Evolutionary conservation across 2,113 vertebrate species (phyloP), one percentile per base, ranked within the genome.

Genomic region (Myotis davidii): DNA sequence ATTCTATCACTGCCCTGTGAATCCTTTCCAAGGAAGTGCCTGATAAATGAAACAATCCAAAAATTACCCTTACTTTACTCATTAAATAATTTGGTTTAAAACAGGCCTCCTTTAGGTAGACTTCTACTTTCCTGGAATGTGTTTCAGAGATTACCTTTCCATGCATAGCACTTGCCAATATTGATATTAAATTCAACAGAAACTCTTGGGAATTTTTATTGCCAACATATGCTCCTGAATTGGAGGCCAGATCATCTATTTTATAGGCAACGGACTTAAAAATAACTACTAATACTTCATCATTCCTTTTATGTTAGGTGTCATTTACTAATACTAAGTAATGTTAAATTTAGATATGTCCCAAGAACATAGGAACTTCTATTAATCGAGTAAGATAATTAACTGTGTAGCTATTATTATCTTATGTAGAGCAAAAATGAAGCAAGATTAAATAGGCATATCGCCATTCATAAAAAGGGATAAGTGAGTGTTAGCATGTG

Each of bases 71-170:
- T 88, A 42, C 42, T 84, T 76, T 72, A 54, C 32, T 73, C 56
- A 88, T 83, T 54, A 92, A 88, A 72, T 32, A 59, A 32, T 34
- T 83, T 70, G 17, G 9, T 84, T 94, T 92, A 95, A 94, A 95
- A 34, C n/a, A 69, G 91, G 37, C 20, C 25, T 84, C 9, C 69
- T 82, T 54, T 85, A 69, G 23, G 74, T 7, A 3, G 9, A 7
- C 18, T 88, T 94, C 39, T 56, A n/a, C 39, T 91, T 76, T 48
- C 34, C 27, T 34, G 2, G 70, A 82, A 61, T 74, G 5, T 61
- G 11, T 88, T 84, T 52, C 85, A 37, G 9, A 59, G 54, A 72
- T 52, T 90, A 78, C 45, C 29, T 65, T n/a, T 34, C 59, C 17
- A 32, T 17, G 37, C 42, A 67, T 1, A 48, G 39, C 37, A 17